Evolutionary conservation across 2,113 vertebrate genomes (phyloP).

Genomic region (Xiphorhynchus elegans): DNA sequence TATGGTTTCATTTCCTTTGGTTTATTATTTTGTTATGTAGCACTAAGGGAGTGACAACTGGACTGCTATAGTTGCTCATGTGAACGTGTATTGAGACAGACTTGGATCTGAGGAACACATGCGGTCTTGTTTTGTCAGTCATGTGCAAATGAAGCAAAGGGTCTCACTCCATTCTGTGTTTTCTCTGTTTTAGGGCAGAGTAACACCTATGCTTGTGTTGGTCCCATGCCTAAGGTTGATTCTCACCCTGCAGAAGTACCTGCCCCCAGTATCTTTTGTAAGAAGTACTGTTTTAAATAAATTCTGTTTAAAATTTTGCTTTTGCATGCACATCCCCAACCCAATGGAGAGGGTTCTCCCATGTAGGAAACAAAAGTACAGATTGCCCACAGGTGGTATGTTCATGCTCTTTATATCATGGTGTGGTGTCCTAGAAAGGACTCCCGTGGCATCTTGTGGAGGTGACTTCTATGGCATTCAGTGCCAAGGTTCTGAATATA

Average conservation of each 20-base stretch:
- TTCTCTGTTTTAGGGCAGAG: neutral
- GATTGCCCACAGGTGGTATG: neutral
- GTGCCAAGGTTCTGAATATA: neutral
- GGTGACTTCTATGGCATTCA: neutral
- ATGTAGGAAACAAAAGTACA: neutral
- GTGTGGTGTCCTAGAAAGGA: neutral
- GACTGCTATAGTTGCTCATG: neutral
- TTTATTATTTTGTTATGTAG: constrained; percentile 10
- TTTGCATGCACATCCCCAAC: neutral
- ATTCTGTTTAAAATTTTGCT: neutral
- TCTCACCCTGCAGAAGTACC: neutral
- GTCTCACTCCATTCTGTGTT: neutral
- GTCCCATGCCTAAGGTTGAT: neutral
- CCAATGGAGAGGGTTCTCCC: neutral
- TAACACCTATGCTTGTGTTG: neutral
- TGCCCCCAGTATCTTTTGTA: neutral
- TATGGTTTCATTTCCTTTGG: constrained; percentile 68
- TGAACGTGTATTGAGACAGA: constrained; percentile 18
- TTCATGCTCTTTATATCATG: neutral
- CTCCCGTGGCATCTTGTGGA: neutral
- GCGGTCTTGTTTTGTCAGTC: neutral
- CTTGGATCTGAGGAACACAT: neutral
- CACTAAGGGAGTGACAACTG: neutral
- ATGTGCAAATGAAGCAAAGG: neutral
- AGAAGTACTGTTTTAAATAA: neutral